phyloP scores from a whole-genome alignment of 2,888 invertebrate species.

The Pachliopta kotzebuea region DNA sequence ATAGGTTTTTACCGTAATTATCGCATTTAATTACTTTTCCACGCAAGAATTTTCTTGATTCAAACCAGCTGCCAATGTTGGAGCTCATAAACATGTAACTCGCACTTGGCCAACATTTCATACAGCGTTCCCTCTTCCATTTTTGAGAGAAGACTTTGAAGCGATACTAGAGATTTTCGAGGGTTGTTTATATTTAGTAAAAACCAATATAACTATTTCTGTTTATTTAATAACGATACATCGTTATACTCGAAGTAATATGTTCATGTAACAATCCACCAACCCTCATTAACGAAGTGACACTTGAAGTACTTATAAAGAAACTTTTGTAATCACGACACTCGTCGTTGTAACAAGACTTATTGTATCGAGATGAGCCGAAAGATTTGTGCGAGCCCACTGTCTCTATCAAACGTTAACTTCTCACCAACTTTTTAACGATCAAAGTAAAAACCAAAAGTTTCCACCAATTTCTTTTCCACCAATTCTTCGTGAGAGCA shows the following conservation, averaged over 20 bases:
- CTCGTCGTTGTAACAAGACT: not conserved
- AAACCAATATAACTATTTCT: too few relatives aligned
- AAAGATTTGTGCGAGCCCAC: conserved; percentile 5
- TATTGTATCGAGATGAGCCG: not conserved
- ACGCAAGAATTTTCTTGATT: not conserved
- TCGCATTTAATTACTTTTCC: not conserved
- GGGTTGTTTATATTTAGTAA: too few relatives aligned
- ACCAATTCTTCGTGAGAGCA: conserved; percentile 5
- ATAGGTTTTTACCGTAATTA: conserved; percentile 1
- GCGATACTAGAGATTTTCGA: too few relatives aligned
- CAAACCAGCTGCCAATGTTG: not conserved
- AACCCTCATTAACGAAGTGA: too few relatives aligned
- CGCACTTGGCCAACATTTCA: too few relatives aligned
- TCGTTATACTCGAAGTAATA: too few relatives aligned
- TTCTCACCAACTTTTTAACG: conserved; percentile 22
- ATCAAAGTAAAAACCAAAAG: conserved; percentile 21
- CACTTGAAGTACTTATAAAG: not conserved
- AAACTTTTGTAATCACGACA: conserved; percentile 4
- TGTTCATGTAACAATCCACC: too few relatives aligned
- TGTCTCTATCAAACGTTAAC: conserved; percentile 11
- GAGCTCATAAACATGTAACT: too few relatives aligned
- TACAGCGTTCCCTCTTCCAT: not conserved
- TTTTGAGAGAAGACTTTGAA: not conserved
- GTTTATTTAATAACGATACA: too few relatives aligned
- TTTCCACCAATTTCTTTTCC: conserved; percentile 8